Conservation (phyloP, 2,113 vertebrate genomes). For the Benitochromis conjunctus region DNA sequence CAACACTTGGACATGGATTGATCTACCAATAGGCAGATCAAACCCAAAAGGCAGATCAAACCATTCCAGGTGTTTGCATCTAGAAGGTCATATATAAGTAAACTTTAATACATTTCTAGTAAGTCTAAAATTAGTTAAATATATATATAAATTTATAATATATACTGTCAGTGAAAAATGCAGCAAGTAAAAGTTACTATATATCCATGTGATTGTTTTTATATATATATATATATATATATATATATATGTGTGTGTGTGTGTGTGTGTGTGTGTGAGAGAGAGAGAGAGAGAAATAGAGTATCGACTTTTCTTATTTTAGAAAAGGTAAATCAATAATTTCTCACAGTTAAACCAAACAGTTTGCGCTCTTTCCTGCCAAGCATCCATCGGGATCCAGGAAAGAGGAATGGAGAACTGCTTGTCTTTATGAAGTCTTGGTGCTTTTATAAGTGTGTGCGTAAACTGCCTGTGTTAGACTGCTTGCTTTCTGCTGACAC, state of each 20-base stretch:
- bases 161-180: background rate
- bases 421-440: background rate
- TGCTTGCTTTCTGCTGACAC: background rate
- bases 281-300: background rate
- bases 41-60: background rate
- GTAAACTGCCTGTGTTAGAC: background rate
- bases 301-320: slow-evolving; percentile 36
- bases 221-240: background rate
- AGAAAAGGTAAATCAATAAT: slow-evolving; percentile 51
- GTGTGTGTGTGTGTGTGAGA: too few species aligned
- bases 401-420: background rate
- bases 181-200: background rate
- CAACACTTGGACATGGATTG: background rate
- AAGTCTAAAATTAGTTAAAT: background rate
- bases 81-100: background rate
- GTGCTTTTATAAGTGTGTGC: background rate
- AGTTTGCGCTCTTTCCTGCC: background rate
- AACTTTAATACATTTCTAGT: background rate
- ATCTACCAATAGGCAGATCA: background rate
- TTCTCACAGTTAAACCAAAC: slow-evolving; percentile 26
- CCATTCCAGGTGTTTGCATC: background rate
- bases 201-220: background rate
- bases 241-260: too few species aligned
- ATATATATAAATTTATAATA: too few species aligned
- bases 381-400: background rate